phyloP scores from a whole-genome alignment of 30 jellyfish, hydroid and myxozoan genomes.

The Nemopilema nomurai region DNA sequence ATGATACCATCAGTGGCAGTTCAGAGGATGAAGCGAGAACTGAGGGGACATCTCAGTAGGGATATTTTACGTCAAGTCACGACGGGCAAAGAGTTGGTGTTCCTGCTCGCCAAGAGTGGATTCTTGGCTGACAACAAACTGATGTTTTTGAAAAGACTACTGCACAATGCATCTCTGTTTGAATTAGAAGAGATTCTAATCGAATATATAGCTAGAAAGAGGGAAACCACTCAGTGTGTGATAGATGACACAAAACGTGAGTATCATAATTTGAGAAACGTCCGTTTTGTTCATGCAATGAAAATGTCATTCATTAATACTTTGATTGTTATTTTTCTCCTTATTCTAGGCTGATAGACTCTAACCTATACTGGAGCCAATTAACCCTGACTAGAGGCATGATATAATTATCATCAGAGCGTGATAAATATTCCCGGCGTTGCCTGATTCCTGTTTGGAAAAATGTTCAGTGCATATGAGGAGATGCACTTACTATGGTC shows the following conservation, averaged over 20 bases:
- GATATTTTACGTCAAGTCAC: constrained; percentile 45
- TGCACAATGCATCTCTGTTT: constrained; percentile 15
- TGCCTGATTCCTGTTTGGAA: too few species aligned
- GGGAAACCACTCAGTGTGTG: not conserved
- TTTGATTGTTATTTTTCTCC: too few species aligned
- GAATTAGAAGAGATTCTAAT: constrained; percentile 24
- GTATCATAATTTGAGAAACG: not conserved
- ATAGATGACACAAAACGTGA: not conserved
- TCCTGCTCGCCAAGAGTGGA: constrained; percentile 12
- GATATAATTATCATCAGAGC: too few species aligned
- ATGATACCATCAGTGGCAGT: constrained; percentile 44
- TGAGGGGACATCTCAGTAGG: constrained; percentile 54
- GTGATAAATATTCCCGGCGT: too few species aligned
- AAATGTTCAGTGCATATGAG: too few species aligned
- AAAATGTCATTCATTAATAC: too few species aligned
- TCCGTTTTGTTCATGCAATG: too few species aligned
- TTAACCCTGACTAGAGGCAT: too few species aligned
- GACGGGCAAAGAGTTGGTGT: constrained; percentile 49
- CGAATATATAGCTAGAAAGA: constrained; percentile 49
- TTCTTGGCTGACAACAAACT: constrained; percentile 25
- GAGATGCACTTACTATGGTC: too few species aligned
- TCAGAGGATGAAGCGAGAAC: constrained; percentile 39
- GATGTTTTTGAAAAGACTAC: constrained; percentile 38
- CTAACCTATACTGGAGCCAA: too few species aligned
- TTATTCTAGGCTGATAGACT: too few species aligned